These are phyloP conservation scores for Conchocele bisecta DNA, from an alignment of 2,888 invertebrate species.

Conservation along the genomic window DNA sequence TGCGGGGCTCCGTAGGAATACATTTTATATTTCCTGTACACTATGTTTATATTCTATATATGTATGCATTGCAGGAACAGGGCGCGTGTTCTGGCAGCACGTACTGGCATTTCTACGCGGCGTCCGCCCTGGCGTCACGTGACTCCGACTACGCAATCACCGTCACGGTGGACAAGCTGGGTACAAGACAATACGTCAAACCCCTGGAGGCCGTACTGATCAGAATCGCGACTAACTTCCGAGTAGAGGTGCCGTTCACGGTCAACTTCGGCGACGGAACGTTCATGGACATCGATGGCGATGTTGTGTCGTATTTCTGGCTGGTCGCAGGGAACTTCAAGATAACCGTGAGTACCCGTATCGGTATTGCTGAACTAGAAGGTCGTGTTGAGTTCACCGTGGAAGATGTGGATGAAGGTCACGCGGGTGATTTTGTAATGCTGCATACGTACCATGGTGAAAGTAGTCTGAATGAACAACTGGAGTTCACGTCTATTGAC, in stretches of 20 bases:
- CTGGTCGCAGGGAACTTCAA: constrained; percentile 63
- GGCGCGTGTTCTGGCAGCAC: constrained; percentile 23
- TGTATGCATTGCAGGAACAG: too few relatives aligned
- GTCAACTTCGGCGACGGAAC: constrained; percentile 76
- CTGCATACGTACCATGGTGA: constrained; percentile 55
- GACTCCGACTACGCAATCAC: constrained; percentile 51
- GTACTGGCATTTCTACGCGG: constrained; percentile 62
- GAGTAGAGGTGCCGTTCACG: constrained; percentile 59
- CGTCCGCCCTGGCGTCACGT: constrained; percentile 41
- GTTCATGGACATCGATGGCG: constrained; percentile 37
- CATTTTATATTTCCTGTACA: too few relatives aligned
- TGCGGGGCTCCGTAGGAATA: too few relatives aligned
- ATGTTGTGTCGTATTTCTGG: constrained; percentile 72
- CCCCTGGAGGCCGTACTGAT: constrained; percentile 75
- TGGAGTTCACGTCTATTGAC: constrained; percentile 62
- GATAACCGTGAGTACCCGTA: constrained; percentile 60
- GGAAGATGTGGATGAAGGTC: constrained; percentile 69
- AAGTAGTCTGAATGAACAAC: constrained; percentile 30
- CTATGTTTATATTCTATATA: too few relatives aligned
- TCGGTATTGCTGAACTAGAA: constrained; percentile 57
- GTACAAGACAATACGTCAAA: constrained; percentile 68
- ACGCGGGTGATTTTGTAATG: constrained; percentile 63
- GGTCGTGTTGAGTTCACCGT: constrained; percentile 62
- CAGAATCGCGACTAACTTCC: constrained; percentile 55
- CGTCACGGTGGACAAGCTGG: constrained; percentile 50